Evolutionary conservation across 2,113 vertebrate species (phyloP).

Genomic region (Larimichthys polyactis): DNA sequence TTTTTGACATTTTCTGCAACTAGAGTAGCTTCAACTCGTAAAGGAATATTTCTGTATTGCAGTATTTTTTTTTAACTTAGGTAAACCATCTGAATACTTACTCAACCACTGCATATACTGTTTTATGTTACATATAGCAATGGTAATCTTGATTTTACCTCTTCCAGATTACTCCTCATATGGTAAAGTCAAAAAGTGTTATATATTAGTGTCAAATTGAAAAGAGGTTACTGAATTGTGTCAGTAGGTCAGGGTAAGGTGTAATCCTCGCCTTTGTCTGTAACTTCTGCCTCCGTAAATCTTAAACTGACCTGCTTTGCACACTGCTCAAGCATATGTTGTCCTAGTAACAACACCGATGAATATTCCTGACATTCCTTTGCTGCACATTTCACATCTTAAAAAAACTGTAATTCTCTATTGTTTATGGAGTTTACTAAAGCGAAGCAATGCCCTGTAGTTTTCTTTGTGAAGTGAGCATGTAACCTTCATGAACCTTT

Average conservation of each 20-base stretch:
- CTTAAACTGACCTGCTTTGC: background rate
- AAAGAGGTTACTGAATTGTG: background rate
- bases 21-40: background rate
- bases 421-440: background rate
- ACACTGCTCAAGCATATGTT: background rate
- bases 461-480: background rate
- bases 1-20: background rate
- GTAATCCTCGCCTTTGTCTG: background rate
- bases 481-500: background rate
- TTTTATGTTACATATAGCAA: background rate
- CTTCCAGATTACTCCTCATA: background rate
- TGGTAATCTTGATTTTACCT: background rate
- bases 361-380: background rate
- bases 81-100: background rate
- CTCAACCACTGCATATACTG: background rate
- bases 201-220: background rate
- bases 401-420: background rate
- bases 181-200: background rate
- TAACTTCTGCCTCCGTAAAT: background rate
- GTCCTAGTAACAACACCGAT: background rate
- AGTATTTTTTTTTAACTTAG: background rate
- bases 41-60: background rate
- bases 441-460: background rate
- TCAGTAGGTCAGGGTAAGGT: background rate
- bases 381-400: background rate